Conservation (phyloP, 2,113 vertebrate species). For the Phyllostomus discolor region DNA sequence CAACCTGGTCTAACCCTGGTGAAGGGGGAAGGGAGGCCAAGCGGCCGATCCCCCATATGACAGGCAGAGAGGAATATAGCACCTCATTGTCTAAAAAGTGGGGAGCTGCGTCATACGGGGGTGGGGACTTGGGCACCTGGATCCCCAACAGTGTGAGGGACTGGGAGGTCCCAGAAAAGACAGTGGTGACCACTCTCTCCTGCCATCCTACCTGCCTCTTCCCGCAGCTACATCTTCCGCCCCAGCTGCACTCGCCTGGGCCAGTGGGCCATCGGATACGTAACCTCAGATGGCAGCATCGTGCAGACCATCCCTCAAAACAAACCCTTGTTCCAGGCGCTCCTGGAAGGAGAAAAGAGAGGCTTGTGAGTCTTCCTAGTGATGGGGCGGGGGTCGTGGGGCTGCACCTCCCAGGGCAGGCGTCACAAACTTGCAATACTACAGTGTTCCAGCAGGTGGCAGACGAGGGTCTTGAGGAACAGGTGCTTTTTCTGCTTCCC, state of each 20-base stretch:
- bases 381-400: neutral
- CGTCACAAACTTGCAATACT: neutral
- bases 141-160: neutral
- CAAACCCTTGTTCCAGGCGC: slow-evolving; percentile 83
- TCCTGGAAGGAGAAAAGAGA: slow-evolving; percentile 85
- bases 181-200: neutral
- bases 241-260: slow-evolving; percentile 90
- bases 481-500: neutral
- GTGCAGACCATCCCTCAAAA: slow-evolving; percentile 88
- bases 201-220: neutral
- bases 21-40: no score
- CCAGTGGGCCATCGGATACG: slow-evolving; percentile 91
- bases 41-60: neutral
- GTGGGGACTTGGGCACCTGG: neutral
- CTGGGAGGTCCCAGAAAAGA: neutral
- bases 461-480: neutral
- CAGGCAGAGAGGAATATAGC: neutral
- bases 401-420: accelerated
- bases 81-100: neutral
- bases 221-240: slow-evolving; percentile 88
- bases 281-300: slow-evolving; percentile 81
- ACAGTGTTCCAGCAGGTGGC: slow-evolving; percentile 20
- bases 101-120: neutral
- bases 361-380: slow-evolving; percentile 80
- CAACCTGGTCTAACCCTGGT: neutral